A percentile compares a stretch with the other conserved stretches of the same genome.
phyloP scores from a whole-genome alignment of 2,797 vertebrate species.

The Ptychobarbus kaznakovi region DNA sequence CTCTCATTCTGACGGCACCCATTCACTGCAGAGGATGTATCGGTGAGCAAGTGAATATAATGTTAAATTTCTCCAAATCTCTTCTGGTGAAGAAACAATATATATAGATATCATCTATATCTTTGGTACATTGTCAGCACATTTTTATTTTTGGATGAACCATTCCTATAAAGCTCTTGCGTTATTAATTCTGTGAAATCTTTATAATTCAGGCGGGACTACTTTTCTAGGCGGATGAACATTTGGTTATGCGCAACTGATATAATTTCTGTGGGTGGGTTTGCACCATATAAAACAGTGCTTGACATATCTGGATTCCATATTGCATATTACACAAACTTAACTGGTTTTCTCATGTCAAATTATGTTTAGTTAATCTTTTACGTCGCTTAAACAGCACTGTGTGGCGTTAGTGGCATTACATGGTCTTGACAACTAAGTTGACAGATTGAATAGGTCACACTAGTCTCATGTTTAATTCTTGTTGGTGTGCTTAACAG shows the following conservation, averaged over 20 bases:
- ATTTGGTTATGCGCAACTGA: neutral
- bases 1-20: neutral
- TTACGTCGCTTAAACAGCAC: neutral
- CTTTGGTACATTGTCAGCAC: neutral
- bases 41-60: neutral
- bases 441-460: conserved; percentile 1
- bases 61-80: neutral
- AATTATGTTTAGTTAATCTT: neutral
- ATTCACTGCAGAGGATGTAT: neutral
- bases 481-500: neutral
- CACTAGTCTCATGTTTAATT: conserved; percentile 1
- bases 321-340: neutral
- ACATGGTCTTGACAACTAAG: neutral
- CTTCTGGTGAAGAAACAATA: neutral
- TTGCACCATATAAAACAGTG: neutral
- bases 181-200: neutral
- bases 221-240: neutral
- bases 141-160: neutral
- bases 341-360: neutral
- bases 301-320: neutral
- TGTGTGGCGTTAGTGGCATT: neutral
- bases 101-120: neutral
- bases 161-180: neutral
- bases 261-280: neutral
- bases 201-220: neutral